Evolutionary conservation across 2,113 vertebrate genomes (phyloP).

Genomic region (Pavo muticus): DNA sequence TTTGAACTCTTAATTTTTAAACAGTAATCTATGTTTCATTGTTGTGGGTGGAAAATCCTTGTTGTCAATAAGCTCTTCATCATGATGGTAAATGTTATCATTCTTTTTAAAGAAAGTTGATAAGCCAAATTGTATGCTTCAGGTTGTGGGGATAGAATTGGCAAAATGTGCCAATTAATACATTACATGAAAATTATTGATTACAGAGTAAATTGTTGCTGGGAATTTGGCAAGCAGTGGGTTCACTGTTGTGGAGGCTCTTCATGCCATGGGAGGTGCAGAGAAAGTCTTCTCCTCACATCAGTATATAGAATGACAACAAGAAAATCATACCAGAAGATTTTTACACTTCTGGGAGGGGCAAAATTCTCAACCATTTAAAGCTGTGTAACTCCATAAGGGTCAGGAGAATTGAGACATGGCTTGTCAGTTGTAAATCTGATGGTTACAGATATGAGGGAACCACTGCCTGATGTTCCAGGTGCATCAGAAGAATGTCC

Average conservation of each 20-base stretch:
- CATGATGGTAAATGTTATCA: slow-evolving; percentile 34
- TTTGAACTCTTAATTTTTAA: slow-evolving; percentile 71
- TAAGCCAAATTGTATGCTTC: slow-evolving; percentile 23
- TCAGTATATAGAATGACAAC: neutral
- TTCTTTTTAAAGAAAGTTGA: slow-evolving; percentile 39
- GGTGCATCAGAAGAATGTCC: slow-evolving; percentile 23
- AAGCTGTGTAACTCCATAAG: neutral
- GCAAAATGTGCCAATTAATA: slow-evolving; percentile 40
- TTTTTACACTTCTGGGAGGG: neutral
- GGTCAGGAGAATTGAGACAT: neutral
- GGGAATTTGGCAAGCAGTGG: neutral
- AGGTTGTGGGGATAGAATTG: neutral
- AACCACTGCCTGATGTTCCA: slow-evolving; percentile 56
- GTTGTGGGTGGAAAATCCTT: slow-evolving; percentile 56
- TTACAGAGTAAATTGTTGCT: slow-evolving; percentile 38
- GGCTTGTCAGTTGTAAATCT: neutral
- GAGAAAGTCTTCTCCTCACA: neutral
- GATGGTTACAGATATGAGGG: slow-evolving; percentile 18
- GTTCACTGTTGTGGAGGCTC: neutral
- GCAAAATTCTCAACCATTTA: neutral
- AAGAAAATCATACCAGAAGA: neutral
- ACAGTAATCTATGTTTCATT: slow-evolving; percentile 72
- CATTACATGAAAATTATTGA: slow-evolving; percentile 51
- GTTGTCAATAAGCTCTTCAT: slow-evolving; percentile 59
- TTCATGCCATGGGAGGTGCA: neutral